phyloP scores from a whole-genome alignment of 2,888 invertebrate genomes.

The Himalopsyche kuldschensis region DNA sequence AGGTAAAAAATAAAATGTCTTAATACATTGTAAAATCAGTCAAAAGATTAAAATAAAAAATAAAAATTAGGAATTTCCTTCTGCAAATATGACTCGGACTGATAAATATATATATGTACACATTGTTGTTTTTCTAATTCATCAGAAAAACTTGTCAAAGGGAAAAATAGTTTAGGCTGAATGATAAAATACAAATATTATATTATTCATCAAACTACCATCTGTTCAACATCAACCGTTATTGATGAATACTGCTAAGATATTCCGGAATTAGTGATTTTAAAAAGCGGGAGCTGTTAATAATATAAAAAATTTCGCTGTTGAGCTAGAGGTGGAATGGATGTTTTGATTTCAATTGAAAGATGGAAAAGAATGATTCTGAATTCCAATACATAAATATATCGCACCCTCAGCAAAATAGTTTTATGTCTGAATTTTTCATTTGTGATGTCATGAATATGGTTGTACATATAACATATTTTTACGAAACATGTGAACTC shows the following conservation, averaged over 20 bases:
- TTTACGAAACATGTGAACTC: no score
- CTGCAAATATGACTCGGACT: background rate
- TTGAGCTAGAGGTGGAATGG: background rate
- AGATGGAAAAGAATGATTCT: background rate
- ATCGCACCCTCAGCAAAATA: no score
- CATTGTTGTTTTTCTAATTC: background rate
- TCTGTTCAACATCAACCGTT: no score
- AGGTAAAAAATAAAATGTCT: background rate
- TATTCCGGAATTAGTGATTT: no score
- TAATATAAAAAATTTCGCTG: background rate
- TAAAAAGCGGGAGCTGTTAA: no score
- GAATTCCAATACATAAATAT: no score
- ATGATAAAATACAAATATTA: background rate
- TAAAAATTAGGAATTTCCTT: background rate
- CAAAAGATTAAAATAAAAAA: background rate
- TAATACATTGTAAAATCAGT: background rate
- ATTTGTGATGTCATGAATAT: no score
- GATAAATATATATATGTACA: background rate
- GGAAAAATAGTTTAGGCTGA: background rate
- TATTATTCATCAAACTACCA: no score
- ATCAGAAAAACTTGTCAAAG: background rate
- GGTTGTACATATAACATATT: no score
- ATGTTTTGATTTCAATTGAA: background rate
- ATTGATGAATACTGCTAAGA: no score
- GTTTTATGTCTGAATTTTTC: no score